A percentile compares a stretch with the other conserved stretches of the same genome.
Conservation (phyloP, 2,888 invertebrate genomes). For the Leucoptera coffeella region DNA sequence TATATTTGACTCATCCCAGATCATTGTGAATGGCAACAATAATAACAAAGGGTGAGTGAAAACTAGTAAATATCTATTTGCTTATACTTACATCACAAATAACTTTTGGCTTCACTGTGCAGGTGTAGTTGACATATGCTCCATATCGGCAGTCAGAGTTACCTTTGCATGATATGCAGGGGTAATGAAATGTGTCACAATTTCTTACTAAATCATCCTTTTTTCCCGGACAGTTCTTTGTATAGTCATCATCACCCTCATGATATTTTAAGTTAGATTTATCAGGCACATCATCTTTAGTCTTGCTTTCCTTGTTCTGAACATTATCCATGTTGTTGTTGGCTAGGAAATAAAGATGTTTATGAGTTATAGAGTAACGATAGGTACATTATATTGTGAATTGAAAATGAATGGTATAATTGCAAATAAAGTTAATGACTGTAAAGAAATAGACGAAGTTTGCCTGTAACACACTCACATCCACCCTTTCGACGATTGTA, state of each 20-base stretch:
- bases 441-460: too few species aligned
- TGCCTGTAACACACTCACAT: not conserved
- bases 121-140: slow-evolving; percentile 59
- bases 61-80: too few species aligned
- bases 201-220: slow-evolving; percentile 15
- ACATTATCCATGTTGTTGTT: slow-evolving; percentile 52
- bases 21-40: too few species aligned
- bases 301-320: slow-evolving; percentile 40
- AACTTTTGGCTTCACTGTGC: slow-evolving; percentile 58
- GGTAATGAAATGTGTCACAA: slow-evolving; percentile 63
- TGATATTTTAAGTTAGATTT: too few species aligned
- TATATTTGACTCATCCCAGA: too few species aligned
- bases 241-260: slow-evolving; percentile 33
- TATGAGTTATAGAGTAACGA: too few species aligned
- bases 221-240: slow-evolving; percentile 22
- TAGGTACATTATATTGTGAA: too few species aligned
- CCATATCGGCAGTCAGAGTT: slow-evolving; percentile 76
- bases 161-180: slow-evolving; percentile 73
- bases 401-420: too few species aligned
- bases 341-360: slow-evolving; percentile 17
- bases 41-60: too few species aligned
- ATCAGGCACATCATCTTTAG: too few species aligned
- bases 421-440: too few species aligned
- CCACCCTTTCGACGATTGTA: not conserved
- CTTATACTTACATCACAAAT: slow-evolving; percentile 63